Evolutionary conservation across 2,888 invertebrate genomes (phyloP), one percentile per base, ranked within the genome.

Genomic region (Watsonalla cultraria): DNA sequence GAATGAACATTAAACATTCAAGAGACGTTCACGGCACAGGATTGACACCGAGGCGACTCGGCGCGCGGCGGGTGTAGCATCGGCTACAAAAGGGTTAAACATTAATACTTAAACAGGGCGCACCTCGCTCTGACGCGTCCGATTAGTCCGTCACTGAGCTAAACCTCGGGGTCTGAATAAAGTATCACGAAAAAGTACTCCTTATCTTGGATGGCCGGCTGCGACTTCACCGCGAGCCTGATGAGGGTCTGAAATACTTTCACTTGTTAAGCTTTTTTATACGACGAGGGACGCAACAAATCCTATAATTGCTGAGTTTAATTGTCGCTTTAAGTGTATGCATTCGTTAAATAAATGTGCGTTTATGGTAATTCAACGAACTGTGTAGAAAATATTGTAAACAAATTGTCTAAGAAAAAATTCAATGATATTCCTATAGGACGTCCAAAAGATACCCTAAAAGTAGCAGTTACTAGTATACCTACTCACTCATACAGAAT

Each of bases 161-260:
- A 79, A 86, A 84, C 80, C 83, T 86, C 82, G 76, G 70, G 71
- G 64, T 74, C 82, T 90, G 87, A 90, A 90, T 89, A 90, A 90
- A 90, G 89, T 88, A 89, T 90, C 80, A 84, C 82, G 83, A 90
- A 90, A 90, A 90, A 90, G 88, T 86, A 80, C 72, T 86, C 76
- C 84, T 90, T 90, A 90, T 90, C 90, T 82, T 62, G 58, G 62
- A 70, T 68, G 70, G 66, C 71, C 72, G 67, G 62, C 63, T 62
- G 68, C 74, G 75, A 75, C 66, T 53, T 74, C 76, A 73, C 74
- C 70, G 72, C 67, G 72, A 62, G 66, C 66, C 74, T 88, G 90
- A 90, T 84, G 88, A 89, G 90, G 90, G 90, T 90, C 75, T 68
- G 71, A 67, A 70, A 64, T 69, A 70, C 70, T 70, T 74, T 66